Conservation (phyloP, 1,140 invertebrate genomes). For the Zaprionus africanus region DNA sequence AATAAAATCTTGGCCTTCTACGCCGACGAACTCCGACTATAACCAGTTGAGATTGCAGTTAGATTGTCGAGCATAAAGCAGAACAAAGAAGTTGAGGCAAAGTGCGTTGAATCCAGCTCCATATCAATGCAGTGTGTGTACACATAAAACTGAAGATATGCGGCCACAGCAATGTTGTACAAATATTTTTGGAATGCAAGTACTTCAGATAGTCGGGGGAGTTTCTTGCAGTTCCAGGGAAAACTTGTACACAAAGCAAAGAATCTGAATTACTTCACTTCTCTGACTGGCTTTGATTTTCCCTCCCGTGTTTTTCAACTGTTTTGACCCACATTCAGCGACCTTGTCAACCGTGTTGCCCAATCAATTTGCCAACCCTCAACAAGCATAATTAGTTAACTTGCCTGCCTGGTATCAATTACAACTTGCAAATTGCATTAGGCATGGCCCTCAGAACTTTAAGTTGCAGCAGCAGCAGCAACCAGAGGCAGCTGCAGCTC, state of each 20-base stretch:
- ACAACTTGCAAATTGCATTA: conserved; percentile 23
- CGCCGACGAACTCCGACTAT: conserved; percentile 17
- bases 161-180: conserved; percentile 1
- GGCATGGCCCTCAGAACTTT: conserved; percentile 16
- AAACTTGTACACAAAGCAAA: neutral
- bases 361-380: conserved; percentile 38
- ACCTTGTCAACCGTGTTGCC: conserved; percentile 20
- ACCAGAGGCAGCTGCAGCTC: conserved; percentile 16
- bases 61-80: conserved; percentile 8
- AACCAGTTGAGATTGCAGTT: conserved; percentile 13
- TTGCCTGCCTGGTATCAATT: conserved; percentile 34
- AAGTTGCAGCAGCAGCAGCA: conserved; percentile 19
- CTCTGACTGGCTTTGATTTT: neutral
- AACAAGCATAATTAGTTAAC: conserved; percentile 32
- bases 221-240: conserved; percentile 9
- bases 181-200: conserved; percentile 23
- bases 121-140: conserved; percentile 17
- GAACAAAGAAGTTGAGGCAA: conserved; percentile 25
- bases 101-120: neutral
- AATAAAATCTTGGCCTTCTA: neutral
- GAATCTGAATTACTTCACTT: neutral
- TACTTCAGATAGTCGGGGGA: conserved; percentile 4
- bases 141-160: conserved; percentile 2
- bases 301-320: neutral
- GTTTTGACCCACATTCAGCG: conserved; percentile 16